phyloP scores from a whole-genome alignment of 2,113 vertebrate species.

The Ascaphus truei region DNA sequence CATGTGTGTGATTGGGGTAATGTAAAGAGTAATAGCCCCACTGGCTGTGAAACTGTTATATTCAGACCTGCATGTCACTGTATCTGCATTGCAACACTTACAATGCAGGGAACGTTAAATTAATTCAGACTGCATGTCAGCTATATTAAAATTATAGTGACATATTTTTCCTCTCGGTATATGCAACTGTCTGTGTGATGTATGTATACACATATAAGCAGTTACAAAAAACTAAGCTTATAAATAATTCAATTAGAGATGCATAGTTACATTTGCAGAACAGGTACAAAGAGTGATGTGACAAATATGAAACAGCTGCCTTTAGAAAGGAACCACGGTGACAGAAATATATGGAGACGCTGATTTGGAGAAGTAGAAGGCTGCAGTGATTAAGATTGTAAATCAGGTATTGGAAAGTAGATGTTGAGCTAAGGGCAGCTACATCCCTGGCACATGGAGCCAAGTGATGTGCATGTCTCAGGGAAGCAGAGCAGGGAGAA shows the following conservation, averaged over 20 bases:
- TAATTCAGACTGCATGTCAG: neutral
- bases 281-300: slow-evolving; percentile 27
- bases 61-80: no score
- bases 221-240: slow-evolving; percentile 18
- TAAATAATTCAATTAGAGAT: slow-evolving; percentile 34
- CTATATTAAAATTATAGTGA: slow-evolving; percentile 6
- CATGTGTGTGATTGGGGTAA: no score
- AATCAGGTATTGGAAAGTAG: slow-evolving; percentile 20
- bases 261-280: slow-evolving; percentile 26
- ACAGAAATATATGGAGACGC: slow-evolving; percentile 28
- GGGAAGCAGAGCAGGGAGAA: neutral
- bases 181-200: slow-evolving; percentile 11
- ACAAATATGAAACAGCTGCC: slow-evolving; percentile 33
- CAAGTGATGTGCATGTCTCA: slow-evolving; percentile 18
- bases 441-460: slow-evolving; percentile 16
- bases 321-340: slow-evolving; percentile 26
- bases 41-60: no score
- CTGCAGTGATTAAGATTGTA: slow-evolving; percentile 28
- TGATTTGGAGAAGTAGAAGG: slow-evolving; percentile 17
- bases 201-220: slow-evolving; percentile 4
- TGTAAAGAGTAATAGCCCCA: no score
- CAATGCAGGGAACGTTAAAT: neutral
- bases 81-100: no score
- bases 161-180: slow-evolving; percentile 7
- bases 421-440: slow-evolving; percentile 17